Evolutionary conservation across 2,113 vertebrate species (phyloP).

Genomic region (Osmerus eperlanus): DNA sequence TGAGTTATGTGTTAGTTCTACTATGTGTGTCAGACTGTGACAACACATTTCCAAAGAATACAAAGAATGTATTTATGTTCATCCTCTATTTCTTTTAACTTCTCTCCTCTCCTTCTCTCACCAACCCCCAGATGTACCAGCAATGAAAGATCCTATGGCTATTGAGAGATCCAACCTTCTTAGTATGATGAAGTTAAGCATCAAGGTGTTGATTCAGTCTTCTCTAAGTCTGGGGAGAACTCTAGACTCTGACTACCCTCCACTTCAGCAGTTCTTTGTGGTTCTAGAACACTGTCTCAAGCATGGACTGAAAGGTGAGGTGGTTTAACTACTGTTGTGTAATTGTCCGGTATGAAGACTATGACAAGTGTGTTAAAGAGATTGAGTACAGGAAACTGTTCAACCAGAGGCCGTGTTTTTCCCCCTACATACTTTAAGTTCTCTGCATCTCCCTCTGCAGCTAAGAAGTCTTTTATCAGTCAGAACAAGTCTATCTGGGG

Average conservation of each 20-base stretch:
- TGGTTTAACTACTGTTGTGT: not conserved
- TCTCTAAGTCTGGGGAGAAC: conserved; percentile 90
- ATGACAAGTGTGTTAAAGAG: not conserved
- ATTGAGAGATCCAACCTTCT: conserved; percentile 92
- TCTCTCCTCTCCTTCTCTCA: not conserved
- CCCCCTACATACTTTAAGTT: not conserved
- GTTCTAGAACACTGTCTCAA: conserved; percentile 97
- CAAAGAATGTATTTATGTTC: too few relatives aligned
- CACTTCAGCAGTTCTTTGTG: conserved; percentile 95
- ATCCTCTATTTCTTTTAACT: not conserved
- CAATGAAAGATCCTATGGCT: conserved; percentile 73
- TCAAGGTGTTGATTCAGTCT: conserved; percentile 93
- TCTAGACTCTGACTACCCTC: conserved; percentile 89
- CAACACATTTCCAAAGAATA: too few relatives aligned
- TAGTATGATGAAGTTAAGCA: conserved; percentile 96
- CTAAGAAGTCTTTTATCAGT: conserved; percentile 93
- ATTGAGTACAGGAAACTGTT: not conserved
- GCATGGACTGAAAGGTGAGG: conserved; percentile 92
- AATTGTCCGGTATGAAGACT: not conserved
- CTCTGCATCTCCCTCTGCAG: conserved; percentile 61
- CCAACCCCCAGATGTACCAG: conserved; percentile 26
- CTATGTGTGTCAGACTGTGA: too few relatives aligned
- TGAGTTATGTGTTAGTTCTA: too few relatives aligned
- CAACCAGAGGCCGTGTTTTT: not conserved
- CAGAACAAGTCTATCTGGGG: conserved; percentile 97